phyloP scores from a whole-genome alignment of 2,888 invertebrate genomes.

The Apotomis capreana region DNA sequence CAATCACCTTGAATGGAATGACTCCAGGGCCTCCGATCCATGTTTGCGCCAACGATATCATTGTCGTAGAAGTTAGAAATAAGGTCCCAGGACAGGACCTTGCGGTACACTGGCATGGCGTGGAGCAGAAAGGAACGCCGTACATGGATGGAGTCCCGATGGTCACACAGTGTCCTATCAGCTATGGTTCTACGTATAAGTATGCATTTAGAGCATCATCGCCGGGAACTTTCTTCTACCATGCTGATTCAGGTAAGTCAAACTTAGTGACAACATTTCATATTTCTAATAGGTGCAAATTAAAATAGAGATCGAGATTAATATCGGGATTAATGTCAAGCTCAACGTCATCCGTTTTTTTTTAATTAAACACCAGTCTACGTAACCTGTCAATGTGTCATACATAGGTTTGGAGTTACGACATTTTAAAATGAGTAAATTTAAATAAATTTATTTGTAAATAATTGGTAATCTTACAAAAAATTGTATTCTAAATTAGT shows the following conservation, averaged over 20 bases:
- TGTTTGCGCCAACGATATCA: conserved; percentile 88
- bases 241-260: conserved; percentile 85
- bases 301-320: too few species aligned
- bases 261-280: background rate
- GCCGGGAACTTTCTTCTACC: conserved; percentile 89
- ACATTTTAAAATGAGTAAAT: too few species aligned
- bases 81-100: conserved; percentile 86
- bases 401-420: too few species aligned
- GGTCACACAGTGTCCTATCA: conserved; percentile 90
- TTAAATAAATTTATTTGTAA: too few species aligned
- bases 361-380: too few species aligned
- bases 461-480: too few species aligned
- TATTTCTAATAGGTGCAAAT: too few species aligned
- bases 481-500: too few species aligned
- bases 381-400: too few species aligned
- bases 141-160: conserved; percentile 91
- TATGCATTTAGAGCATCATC: conserved; percentile 87
- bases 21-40: conserved; percentile 83
- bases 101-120: conserved; percentile 91
- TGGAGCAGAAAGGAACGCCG: conserved; percentile 84
- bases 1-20: conserved; percentile 67
- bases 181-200: conserved; percentile 86
- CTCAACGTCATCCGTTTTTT: too few species aligned
- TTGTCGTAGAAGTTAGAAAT: conserved; percentile 89
- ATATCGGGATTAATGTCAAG: too few species aligned